Evolutionary conservation across 2,797 vertebrate species (phyloP).

Genomic region (Lepidocolaptes lacrymiger): DNA sequence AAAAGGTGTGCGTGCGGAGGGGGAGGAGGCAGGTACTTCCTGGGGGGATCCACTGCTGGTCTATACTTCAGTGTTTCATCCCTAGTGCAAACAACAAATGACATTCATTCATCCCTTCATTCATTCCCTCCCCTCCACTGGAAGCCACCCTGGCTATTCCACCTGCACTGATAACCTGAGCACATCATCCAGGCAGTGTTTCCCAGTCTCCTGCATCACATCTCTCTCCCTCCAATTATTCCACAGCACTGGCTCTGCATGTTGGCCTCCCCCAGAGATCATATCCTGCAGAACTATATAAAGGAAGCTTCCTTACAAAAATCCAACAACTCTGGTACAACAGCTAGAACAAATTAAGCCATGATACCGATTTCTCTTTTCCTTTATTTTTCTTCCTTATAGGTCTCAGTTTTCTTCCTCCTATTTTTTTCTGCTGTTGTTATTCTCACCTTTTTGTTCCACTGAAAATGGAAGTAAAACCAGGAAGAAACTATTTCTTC

Average conservation of each 20-base stretch:
- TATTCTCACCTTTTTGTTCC: background rate
- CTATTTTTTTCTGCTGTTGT: background rate
- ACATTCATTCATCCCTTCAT: background rate
- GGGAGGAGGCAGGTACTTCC: background rate
- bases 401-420: background rate
- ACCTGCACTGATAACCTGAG: background rate
- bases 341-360: background rate
- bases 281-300: background rate
- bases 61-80: background rate
- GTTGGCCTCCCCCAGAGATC: background rate
- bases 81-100: too few relatives aligned
- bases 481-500: background rate
- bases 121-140: background rate
- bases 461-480: background rate
- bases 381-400: background rate
- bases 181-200: background rate
- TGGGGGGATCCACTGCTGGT: background rate
- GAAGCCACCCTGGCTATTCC: background rate
- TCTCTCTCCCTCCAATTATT: background rate
- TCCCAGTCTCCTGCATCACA: background rate
- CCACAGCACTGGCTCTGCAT: background rate
- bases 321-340: accelerated
- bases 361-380: background rate
- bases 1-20: background rate
- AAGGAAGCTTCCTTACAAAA: background rate